A percentile compares a stretch with the other conserved stretches of the same genome.
Conservation (phyloP, 2,113 vertebrate species). For the Ameiurus melas region DNA sequence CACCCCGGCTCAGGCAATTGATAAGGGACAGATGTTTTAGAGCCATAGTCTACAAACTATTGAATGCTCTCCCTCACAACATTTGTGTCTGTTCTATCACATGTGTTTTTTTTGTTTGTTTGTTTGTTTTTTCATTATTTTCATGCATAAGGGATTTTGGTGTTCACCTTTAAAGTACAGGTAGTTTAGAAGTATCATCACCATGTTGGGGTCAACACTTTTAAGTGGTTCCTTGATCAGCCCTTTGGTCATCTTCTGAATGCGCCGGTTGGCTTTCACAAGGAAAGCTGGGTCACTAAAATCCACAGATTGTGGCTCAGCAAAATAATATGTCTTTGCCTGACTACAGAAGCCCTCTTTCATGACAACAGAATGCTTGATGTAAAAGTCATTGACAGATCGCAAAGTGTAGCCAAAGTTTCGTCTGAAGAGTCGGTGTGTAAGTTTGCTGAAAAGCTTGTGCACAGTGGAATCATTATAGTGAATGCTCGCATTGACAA, state of each 20-base stretch:
- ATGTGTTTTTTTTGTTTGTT: too few species aligned
- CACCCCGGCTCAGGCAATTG: background rate
- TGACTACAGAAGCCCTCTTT: constrained; percentile 76
- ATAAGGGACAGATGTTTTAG: background rate
- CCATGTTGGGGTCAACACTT: constrained; percentile 79
- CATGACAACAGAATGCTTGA: constrained; percentile 78
- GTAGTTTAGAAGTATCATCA: constrained; percentile 94
- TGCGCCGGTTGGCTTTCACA: constrained; percentile 81
- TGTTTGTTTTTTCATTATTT: background rate
- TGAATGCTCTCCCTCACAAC: background rate
- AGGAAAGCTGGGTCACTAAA: constrained; percentile 86
- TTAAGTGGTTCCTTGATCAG: constrained; percentile 88
- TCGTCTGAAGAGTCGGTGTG: constrained; percentile 91
- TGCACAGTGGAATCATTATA: constrained; percentile 88
- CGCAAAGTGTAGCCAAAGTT: constrained; percentile 91
- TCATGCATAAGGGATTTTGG: background rate
- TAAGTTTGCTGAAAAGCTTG: constrained; percentile 93
- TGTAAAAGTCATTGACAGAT: constrained; percentile 87
- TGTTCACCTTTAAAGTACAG: constrained; percentile 96
- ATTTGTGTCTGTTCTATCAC: background rate
- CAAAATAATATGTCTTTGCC: constrained; percentile 86
- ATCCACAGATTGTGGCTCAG: constrained; percentile 85
- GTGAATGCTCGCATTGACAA: constrained; percentile 88
- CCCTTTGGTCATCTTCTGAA: constrained; percentile 88
- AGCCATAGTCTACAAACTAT: background rate